Percentiles rank a stretch among this genome's conserved stretches.
These are phyloP conservation scores for Lasioglossum leucozonium DNA, from an alignment of 2,888 invertebrate genomes.

Conservation along the genomic window DNA sequence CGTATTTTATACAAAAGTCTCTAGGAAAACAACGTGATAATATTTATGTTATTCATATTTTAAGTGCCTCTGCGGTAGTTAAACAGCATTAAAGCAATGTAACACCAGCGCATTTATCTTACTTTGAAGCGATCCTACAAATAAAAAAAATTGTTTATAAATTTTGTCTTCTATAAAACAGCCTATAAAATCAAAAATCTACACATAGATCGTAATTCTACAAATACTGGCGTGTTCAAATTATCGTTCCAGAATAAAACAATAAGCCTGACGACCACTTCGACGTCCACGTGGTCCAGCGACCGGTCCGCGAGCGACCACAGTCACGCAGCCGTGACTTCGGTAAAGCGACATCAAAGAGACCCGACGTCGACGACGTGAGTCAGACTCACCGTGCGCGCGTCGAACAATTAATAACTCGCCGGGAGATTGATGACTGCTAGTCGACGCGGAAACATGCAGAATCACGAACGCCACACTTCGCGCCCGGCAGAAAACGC, in stretches of 20 bases:
- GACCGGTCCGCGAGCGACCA: background rate
- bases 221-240: background rate
- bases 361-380: background rate
- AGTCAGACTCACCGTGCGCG: slow-evolving; percentile 3
- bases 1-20: too few relatives aligned
- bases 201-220: background rate
- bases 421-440: background rate
- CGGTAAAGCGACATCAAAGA: background rate
- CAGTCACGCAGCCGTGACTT: background rate
- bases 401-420: slow-evolving; percentile 9
- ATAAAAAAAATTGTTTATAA: background rate
- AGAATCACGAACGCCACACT: slow-evolving; percentile 6
- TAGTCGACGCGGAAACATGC: slow-evolving; percentile 3
- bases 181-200: background rate
- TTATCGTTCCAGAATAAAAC: background rate
- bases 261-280: background rate
- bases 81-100: too few relatives aligned
- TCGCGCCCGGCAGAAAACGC: background rate
- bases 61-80: too few relatives aligned
- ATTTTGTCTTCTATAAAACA: background rate
- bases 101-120: too few relatives aligned
- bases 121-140: too few relatives aligned
- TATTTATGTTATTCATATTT: too few relatives aligned
- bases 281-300: background rate
- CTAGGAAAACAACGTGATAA: too few relatives aligned